Evolutionary conservation across 2,888 invertebrate genomes (phyloP).

Genomic region (Zhuqinia jingwanae): DNA sequence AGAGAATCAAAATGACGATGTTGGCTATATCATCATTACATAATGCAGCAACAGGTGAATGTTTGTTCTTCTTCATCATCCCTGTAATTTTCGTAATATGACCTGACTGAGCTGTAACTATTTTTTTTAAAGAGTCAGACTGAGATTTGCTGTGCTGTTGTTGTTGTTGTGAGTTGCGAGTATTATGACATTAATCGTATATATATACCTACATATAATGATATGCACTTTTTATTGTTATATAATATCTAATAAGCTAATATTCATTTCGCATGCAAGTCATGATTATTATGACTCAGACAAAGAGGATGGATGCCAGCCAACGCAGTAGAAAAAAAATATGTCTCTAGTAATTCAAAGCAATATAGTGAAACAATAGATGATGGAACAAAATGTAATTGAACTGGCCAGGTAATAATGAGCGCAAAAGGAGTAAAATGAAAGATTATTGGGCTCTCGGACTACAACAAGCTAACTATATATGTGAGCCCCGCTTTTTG

Average conservation of each 20-base stretch:
- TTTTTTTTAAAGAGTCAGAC: background rate
- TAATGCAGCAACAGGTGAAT: conserved; percentile 28
- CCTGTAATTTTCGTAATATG: conserved; percentile 17
- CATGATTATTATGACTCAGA: background rate
- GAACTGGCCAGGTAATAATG: conserved; percentile 30
- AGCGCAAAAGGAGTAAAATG: background rate
- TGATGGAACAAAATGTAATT: conserved; percentile 11
- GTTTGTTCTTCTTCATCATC: conserved; percentile 14
- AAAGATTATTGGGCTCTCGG: conserved; percentile 14
- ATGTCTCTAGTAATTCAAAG: background rate
- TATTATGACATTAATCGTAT: background rate
- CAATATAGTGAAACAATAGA: conserved; percentile 36
- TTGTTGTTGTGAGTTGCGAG: conserved; percentile 25
- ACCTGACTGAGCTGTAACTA: no score
- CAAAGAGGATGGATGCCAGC: background rate
- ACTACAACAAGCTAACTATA: background rate
- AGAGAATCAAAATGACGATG: no score
- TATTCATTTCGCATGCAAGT: conserved; percentile 54
- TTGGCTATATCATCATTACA: background rate
- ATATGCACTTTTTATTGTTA: background rate
- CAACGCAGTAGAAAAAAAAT: no score
- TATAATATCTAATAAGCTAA: background rate
- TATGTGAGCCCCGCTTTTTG: background rate
- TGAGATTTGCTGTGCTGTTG: background rate
- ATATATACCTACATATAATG: background rate